These are phyloP conservation scores for Chromobotia macracanthus DNA, from an alignment of 2,797 vertebrate genomes.

Conservation along the genomic window DNA sequence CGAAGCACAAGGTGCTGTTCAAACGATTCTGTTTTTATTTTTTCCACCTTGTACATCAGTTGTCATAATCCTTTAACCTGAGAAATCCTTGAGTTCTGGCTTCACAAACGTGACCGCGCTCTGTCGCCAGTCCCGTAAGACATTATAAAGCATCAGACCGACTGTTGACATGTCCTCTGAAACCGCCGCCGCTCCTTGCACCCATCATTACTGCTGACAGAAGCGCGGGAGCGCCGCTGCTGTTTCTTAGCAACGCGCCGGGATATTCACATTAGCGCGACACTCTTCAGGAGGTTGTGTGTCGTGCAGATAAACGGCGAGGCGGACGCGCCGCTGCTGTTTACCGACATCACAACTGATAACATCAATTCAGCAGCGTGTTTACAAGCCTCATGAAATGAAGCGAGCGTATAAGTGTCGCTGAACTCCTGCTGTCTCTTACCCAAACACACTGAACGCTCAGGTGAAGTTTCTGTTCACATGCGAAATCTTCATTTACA, in stretches of 20 bases:
- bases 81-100: conserved; percentile 53
- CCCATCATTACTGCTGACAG: conserved; percentile 99
- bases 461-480: conserved; percentile 51
- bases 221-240: conserved; percentile 83
- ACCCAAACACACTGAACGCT: conserved; percentile 29
- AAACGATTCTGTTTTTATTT: background rate
- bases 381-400: conserved; percentile 92
- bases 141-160: conserved; percentile 63
- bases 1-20: background rate
- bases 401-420: conserved; percentile 78
- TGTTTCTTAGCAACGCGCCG: conserved; percentile 98
- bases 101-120: conserved; percentile 60
- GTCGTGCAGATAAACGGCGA: conserved; percentile 99
- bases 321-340: conserved; percentile 93
- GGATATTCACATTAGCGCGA: too few species aligned
- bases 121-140: conserved; percentile 71
- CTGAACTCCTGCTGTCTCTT: conserved; percentile 58
- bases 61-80: background rate
- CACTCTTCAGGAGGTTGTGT: too few species aligned
- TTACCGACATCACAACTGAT: conserved; percentile 98
- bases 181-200: too few species aligned
- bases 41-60: background rate
- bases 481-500: conserved; percentile 46
- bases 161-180: conserved; percentile 35
- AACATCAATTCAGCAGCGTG: conserved; percentile 97